Evolutionary conservation across 2,113 vertebrate genomes (phyloP).

Genomic region (Chrysemys picta): DNA sequence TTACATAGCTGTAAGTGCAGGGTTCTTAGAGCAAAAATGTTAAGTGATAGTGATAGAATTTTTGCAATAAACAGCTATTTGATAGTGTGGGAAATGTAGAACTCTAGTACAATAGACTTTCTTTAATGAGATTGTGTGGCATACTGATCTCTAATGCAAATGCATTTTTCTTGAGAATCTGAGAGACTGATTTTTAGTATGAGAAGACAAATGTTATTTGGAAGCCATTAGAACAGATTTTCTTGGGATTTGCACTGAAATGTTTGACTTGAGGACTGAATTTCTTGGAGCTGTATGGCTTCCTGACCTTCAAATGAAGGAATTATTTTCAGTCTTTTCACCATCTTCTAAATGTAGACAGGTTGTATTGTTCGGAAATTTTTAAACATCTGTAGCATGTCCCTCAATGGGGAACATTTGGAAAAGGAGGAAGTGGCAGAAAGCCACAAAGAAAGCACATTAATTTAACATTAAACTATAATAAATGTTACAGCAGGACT

Average conservation of each 20-base stretch:
- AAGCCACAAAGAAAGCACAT: neutral
- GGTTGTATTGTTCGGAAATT: neutral
- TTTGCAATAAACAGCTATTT: neutral
- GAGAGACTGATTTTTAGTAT: conserved; percentile 46
- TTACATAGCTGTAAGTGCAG: neutral
- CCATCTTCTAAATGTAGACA: neutral
- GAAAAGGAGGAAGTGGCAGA: neutral
- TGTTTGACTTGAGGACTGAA: conserved; percentile 43
- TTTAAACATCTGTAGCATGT: neutral
- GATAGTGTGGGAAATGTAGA: neutral
- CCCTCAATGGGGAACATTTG: neutral
- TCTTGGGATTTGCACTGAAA: conserved; percentile 33
- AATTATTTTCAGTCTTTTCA: neutral
- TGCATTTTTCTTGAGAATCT: neutral
- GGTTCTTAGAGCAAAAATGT: neutral
- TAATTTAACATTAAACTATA: neutral
- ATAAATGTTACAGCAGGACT: neutral
- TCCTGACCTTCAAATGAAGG: conserved; percentile 15
- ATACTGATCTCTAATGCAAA: neutral
- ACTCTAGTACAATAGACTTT: neutral
- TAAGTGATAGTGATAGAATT: neutral
- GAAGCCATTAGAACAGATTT: conserved; percentile 57
- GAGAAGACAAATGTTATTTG: conserved; percentile 54
- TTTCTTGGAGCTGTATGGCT: conserved; percentile 22
- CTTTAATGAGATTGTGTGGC: neutral